Conservation (phyloP, 2,797 vertebrate species). For the Octomys mimax region DNA sequence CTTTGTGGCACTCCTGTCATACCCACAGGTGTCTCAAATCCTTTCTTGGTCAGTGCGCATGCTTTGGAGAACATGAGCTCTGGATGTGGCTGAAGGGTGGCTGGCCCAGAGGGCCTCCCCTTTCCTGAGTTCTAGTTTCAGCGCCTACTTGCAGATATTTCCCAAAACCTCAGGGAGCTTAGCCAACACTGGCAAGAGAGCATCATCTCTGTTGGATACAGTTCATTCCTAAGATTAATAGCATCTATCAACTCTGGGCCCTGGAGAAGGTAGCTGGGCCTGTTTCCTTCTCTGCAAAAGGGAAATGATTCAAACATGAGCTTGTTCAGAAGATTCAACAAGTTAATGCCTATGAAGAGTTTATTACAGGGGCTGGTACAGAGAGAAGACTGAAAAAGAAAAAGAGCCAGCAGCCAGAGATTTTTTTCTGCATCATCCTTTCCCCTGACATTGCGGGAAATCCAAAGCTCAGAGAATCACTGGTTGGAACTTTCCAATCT, state of each 20-base stretch:
- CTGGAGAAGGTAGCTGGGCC: background rate
- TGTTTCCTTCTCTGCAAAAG: background rate
- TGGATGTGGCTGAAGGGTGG: background rate
- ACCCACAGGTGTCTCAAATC: background rate
- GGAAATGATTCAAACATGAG: background rate
- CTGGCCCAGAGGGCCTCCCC: background rate
- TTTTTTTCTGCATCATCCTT: background rate
- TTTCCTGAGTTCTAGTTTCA: slow-evolving; percentile 16
- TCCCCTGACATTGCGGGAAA: background rate
- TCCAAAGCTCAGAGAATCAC: background rate
- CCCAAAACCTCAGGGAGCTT: background rate
- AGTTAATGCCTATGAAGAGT: background rate
- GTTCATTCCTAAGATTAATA: background rate
- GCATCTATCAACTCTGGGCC: background rate
- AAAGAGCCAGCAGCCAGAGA: background rate
- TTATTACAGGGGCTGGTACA: background rate
- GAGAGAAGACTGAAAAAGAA: background rate
- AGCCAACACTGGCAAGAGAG: background rate
- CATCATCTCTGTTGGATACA: background rate
- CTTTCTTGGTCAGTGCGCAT: background rate
- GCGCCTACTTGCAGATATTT: background rate
- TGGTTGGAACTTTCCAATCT: background rate
- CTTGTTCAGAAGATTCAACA: background rate
- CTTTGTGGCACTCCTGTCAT: background rate
- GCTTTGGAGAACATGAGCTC: slow-evolving; percentile 7